Evolutionary conservation across 2,113 vertebrate genomes (phyloP).

Genomic region (Petromus typicus): DNA sequence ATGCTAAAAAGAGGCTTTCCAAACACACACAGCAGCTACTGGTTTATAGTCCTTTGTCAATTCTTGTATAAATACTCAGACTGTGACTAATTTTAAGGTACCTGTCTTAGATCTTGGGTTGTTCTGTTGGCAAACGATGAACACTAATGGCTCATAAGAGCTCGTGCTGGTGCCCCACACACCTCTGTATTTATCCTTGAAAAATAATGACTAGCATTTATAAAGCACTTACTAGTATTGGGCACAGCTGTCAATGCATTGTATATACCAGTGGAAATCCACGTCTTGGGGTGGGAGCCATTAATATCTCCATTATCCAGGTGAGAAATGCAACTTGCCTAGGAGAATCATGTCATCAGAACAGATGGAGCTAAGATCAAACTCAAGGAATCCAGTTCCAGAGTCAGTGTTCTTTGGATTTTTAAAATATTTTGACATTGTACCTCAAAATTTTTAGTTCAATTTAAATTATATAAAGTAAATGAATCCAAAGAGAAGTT

Average conservation of each 20-base stretch:
- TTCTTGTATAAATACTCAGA: not conserved
- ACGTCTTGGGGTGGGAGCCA: not conserved
- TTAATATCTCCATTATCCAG: not conserved
- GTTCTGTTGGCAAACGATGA: not conserved
- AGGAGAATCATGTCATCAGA: not conserved
- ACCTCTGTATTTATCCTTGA: not conserved
- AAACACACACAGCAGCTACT: not conserved
- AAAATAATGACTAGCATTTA: not conserved
- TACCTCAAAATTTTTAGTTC: not conserved
- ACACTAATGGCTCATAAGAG: not conserved
- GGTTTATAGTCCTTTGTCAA: not conserved
- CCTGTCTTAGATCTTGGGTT: not conserved
- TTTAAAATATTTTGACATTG: not conserved
- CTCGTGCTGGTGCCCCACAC: not conserved
- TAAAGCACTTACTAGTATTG: not conserved
- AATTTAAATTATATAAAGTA: not conserved
- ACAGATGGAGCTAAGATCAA: not conserved
- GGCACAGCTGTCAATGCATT: not conserved
- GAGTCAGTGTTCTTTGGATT: not conserved
- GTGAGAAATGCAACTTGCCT: not conserved
- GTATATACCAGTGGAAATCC: not conserved
- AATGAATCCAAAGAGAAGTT: not conserved
- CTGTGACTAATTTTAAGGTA: not conserved
- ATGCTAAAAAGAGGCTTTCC: not conserved
- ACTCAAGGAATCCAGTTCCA: not conserved